Evolutionary conservation across 2,797 vertebrate species (phyloP), one percentile per base, ranked within the genome.

Genomic region (Alcedo quadribrachys): DNA sequence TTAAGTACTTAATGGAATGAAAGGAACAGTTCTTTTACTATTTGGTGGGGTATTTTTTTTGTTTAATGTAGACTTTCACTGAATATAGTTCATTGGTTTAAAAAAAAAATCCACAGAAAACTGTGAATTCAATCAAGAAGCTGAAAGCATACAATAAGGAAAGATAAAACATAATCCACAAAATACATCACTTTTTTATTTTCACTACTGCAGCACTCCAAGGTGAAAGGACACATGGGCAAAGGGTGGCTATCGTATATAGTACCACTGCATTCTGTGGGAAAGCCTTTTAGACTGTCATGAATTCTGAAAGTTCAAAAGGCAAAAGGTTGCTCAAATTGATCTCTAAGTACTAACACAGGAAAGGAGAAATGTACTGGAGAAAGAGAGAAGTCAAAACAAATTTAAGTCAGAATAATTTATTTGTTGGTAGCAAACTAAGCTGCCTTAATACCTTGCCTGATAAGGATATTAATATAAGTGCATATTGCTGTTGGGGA

Each of bases 1-100:
- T 83, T 89, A 91, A 84, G 55, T 40, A 74, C 43, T 78, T 85
- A 82, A 85, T 68, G 58, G 66, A 80, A 83, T 50, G 48, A 69
- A 85, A 85, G 40, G 42, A 92, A 76, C 32, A 77, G 73, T 28
- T 42, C 19, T 33, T 79, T 63, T 53, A 61, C 33, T 57, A 5
- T 67, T 89, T 77, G 32, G n/a, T 63, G 20, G 15, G 15, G 37
- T 40, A 15, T 40, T 15, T 10, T 83, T 43, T 57, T 58, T 83
- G 69, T 91, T 92, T 90, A 74, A 27, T 86, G 32, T 50, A 81
- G 48, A 55, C n/a, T 90, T 70, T 17, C 37, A 65, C 50, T 27
- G 63, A 51, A 62, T 32, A 58, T 68, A 60, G 35, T 55, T 82
- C 24, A 35, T 9, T 50, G 21, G 33, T 88, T 83, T 78, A 27